Evolutionary conservation across 2,797 vertebrate species (phyloP).

Genomic region (Phylloscopus collybita): DNA sequence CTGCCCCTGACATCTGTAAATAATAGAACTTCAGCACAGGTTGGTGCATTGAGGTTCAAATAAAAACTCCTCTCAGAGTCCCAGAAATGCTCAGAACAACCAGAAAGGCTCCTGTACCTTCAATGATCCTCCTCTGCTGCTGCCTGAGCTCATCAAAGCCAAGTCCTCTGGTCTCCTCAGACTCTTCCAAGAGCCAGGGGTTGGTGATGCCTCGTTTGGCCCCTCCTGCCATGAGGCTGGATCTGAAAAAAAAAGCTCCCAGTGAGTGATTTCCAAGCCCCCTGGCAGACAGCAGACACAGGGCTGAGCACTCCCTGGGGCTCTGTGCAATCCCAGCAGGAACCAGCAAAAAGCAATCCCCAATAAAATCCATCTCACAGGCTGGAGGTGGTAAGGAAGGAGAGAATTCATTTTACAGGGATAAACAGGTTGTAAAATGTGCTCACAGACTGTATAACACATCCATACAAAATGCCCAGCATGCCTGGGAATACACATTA

Average conservation of each 20-base stretch:
- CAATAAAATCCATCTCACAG: not conserved
- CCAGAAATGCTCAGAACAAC: not conserved
- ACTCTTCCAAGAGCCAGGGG: constrained; percentile 92
- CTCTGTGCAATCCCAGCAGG: not conserved
- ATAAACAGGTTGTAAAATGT: fast-evolving
- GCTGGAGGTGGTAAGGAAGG: not conserved
- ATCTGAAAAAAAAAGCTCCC: constrained; percentile 74
- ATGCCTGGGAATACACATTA: not conserved
- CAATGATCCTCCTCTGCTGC: constrained; percentile 90
- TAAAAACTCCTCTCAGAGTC: not conserved
- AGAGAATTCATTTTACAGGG: not conserved
- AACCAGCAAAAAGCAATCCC: not conserved
- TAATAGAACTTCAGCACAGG: not conserved
- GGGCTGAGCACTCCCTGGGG: not conserved
- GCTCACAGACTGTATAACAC: fast-evolving
- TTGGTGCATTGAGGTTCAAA: fast-evolving
- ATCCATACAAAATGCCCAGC: not conserved
- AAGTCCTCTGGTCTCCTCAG: constrained; percentile 90
- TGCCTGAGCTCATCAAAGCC: constrained; percentile 89
- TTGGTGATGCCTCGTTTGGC: constrained; percentile 74
- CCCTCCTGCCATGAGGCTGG: constrained; percentile 84
- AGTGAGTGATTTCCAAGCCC: not conserved
- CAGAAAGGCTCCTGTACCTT: constrained; percentile 78
- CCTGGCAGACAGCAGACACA: not conserved
- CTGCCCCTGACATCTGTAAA: not conserved